These are phyloP conservation scores for Casuarius casuarius DNA, from an alignment of 2,113 vertebrate species.

Conservation along the genomic window DNA sequence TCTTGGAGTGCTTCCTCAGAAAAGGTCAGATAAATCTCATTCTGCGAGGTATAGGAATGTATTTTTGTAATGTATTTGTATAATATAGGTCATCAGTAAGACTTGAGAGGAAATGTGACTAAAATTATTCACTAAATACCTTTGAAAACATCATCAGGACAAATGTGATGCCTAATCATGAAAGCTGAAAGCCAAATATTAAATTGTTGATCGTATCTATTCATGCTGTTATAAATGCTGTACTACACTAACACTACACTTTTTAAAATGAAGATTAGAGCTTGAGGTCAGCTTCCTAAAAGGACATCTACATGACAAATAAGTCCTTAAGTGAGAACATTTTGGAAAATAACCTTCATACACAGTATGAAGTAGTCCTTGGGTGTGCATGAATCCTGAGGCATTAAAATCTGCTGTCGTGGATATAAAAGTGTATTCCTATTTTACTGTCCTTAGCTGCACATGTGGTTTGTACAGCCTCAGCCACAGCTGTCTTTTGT, in stretches of 20 bases:
- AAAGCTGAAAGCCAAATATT: not conserved
- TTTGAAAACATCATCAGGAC: not conserved
- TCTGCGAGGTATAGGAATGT: not conserved
- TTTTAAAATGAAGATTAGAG: not conserved
- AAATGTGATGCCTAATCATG: not conserved
- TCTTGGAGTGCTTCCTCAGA: not conserved
- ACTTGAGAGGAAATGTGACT: not conserved
- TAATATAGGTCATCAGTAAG: not conserved
- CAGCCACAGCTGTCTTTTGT: not conserved
- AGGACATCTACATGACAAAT: not conserved
- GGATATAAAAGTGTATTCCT: not conserved
- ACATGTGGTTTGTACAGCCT: not conserved
- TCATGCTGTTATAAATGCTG: not conserved
- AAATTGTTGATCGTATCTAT: not conserved
- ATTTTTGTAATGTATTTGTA: not conserved
- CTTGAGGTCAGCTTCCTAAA: not conserved
- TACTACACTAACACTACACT: not conserved
- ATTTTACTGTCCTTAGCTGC: not conserved
- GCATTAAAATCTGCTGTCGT: not conserved
- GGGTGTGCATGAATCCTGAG: rapidly evolving
- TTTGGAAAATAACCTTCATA: not conserved
- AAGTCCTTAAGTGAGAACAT: not conserved
- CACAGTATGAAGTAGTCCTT: not conserved
- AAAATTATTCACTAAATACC: not conserved
- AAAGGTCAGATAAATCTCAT: not conserved